These are phyloP conservation scores for Arvicanthis niloticus DNA, from an alignment of 2,113 vertebrate genomes.

Conservation along the genomic window DNA sequence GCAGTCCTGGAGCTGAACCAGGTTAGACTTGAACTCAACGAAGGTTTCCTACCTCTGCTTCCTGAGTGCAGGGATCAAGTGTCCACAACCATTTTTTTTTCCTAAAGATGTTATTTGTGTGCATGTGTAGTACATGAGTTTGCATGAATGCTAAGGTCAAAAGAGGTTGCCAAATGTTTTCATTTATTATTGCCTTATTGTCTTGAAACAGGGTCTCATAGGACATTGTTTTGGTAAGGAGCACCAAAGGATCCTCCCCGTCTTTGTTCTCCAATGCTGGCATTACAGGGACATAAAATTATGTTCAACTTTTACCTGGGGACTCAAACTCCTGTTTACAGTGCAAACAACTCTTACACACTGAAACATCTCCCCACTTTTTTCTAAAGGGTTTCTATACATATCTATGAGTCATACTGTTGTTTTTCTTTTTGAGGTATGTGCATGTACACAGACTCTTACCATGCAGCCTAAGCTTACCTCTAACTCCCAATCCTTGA, in stretches of 20 bases:
- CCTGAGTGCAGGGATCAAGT: neutral
- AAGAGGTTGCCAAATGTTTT: neutral
- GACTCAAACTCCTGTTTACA: neutral
- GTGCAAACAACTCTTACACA: neutral
- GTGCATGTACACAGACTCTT: neutral
- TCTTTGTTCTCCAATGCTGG: neutral
- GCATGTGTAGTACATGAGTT: too few relatives aligned
- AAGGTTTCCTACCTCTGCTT: neutral
- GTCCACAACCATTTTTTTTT: neutral
- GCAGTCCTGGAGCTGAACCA: neutral
- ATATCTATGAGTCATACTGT: neutral
- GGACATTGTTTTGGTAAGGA: neutral
- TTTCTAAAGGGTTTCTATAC: neutral
- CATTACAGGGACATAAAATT: neutral
- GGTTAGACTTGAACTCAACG: neutral
- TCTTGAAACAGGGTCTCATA: neutral
- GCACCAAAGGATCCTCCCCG: neutral
- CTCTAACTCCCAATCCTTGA: neutral
- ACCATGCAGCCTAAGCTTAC: neutral
- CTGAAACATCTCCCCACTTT: neutral
- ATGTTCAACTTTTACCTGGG: neutral
- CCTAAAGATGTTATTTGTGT: neutral
- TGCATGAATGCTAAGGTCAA: neutral
- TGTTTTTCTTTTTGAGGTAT: neutral
- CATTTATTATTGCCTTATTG: neutral